phyloP scores from a whole-genome alignment of 2,888 invertebrate species.

The Lutraria lutraria region DNA sequence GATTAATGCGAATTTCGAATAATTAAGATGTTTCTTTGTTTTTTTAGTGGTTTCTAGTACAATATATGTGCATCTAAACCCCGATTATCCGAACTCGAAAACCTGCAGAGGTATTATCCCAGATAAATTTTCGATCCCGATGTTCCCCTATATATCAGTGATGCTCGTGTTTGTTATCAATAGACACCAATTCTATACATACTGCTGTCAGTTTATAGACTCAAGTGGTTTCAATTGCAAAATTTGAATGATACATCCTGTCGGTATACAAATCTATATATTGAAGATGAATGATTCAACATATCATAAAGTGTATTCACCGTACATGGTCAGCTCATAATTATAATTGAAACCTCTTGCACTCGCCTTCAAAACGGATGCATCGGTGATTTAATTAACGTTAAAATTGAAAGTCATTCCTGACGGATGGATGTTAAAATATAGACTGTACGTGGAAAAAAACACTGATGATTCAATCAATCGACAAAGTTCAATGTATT shows the following conservation, averaged over 20 bases:
- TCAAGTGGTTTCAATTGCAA: no score
- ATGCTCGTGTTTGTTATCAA: no score
- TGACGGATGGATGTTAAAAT: neutral
- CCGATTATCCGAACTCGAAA: no score
- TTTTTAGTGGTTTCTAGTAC: no score
- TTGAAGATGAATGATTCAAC: neutral
- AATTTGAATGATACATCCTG: neutral
- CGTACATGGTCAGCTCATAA: neutral
- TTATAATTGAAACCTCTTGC: neutral
- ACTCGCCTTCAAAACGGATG: neutral
- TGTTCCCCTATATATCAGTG: no score
- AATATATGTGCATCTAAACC: no score
- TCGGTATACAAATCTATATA: neutral
- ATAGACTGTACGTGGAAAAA: neutral
- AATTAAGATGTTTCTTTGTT: no score
- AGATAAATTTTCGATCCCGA: no score
- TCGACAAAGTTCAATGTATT: neutral
- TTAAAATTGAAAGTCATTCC: neutral
- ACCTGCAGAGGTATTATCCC: no score
- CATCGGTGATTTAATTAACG: neutral
- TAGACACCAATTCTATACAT: no score
- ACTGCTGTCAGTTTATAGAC: no score
- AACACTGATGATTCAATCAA: neutral
- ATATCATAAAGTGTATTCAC: neutral
- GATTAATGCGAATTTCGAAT: no score